Conservation (phyloP, 1,140 invertebrate genomes). For the Proctacanthus coquilletti region DNA sequence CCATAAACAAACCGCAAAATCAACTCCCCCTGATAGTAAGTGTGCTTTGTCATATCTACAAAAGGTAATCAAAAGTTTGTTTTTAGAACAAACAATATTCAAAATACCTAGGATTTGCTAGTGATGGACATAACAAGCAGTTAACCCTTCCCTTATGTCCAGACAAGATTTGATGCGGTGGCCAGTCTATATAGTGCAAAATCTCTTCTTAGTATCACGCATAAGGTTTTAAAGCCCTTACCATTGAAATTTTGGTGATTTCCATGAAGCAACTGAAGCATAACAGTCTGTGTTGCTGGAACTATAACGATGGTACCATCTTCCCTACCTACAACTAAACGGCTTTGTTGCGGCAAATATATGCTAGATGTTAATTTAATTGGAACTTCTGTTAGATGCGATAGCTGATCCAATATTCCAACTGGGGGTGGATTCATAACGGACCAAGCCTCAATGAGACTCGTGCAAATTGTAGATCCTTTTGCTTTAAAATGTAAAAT, state of each 20-base stretch:
- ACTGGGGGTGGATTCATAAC: conserved; percentile 73
- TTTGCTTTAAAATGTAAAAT: conserved; percentile 15
- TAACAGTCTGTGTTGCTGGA: conserved; percentile 88
- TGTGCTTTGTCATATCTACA: conserved; percentile 87
- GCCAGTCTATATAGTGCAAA: conserved; percentile 51
- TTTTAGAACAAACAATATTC: too few species aligned
- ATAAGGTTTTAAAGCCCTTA: conserved; percentile 21
- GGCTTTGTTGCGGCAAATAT: conserved; percentile 82
- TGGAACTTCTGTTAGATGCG: conserved; percentile 43
- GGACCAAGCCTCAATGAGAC: conserved; percentile 70
- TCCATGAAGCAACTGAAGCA: conserved; percentile 82
- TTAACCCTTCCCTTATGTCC: conserved; percentile 91
- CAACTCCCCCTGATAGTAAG: conserved; percentile 88
- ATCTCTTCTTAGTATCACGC: background rate
- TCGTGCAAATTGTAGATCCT: conserved; percentile 55
- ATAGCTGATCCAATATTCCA: conserved; percentile 80
- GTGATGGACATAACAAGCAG: conserved; percentile 88
- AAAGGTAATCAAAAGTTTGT: too few species aligned
- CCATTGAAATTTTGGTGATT: conserved; percentile 77
- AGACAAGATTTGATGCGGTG: conserved; percentile 70
- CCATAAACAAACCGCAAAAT: conserved; percentile 97
- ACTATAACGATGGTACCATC: conserved; percentile 96
- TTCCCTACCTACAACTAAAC: conserved; percentile 84
- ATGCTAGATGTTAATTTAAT: conserved; percentile 81
- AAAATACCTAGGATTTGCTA: conserved; percentile 80